These are phyloP conservation scores for Ovis canadensis DNA, from an alignment of 2,113 vertebrate genomes.

Conservation along the genomic window DNA sequence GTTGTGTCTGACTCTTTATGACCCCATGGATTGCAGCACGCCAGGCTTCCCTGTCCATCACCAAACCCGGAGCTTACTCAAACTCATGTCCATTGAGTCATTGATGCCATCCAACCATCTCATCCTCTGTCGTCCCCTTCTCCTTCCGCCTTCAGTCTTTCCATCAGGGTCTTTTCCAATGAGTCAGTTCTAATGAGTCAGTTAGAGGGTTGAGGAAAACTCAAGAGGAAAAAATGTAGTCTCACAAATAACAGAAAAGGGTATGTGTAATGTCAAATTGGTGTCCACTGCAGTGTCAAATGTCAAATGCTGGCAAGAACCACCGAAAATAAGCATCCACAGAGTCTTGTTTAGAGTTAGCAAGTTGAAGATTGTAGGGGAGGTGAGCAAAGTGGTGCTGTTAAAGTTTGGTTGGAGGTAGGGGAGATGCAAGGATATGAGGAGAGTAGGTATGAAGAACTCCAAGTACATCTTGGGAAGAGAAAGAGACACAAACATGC, in stretches of 20 bases:
- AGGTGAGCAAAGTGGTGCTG: neutral
- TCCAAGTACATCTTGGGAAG: neutral
- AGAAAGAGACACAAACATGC: neutral
- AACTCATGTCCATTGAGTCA: neutral
- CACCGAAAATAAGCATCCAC: neutral
- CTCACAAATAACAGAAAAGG: neutral
- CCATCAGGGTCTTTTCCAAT: neutral
- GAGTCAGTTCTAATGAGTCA: neutral
- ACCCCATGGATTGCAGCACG: neutral
- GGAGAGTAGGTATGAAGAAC: too few species aligned
- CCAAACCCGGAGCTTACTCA: neutral
- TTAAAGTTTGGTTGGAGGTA: neutral
- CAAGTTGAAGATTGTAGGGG: too few species aligned
- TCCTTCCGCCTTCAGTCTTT: neutral
- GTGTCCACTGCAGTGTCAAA: neutral
- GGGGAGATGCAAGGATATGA: neutral
- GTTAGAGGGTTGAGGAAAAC: neutral
- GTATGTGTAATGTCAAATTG: neutral
- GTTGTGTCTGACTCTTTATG: neutral
- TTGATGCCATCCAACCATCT: neutral
- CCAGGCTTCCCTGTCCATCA: neutral
- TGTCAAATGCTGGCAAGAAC: neutral
- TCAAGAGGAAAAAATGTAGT: neutral
- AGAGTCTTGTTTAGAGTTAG: neutral
- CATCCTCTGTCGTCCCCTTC: neutral